Conservation (phyloP, 2,888 invertebrate genomes). For the Athalia cordata region DNA sequence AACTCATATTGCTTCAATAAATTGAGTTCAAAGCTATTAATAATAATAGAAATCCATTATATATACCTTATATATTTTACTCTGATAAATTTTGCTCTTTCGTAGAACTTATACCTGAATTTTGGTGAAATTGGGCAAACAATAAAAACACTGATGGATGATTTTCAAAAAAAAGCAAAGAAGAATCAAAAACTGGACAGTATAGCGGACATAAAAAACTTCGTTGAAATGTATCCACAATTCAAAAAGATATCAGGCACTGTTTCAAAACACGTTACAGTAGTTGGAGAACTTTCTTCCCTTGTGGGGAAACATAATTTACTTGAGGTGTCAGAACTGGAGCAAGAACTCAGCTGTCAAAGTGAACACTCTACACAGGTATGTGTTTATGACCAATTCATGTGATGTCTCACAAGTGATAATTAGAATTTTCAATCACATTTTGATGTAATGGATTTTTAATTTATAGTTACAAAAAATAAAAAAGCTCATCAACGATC, state of each 20-base stretch:
- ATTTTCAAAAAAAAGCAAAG: conserved; percentile 96
- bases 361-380: conserved; percentile 87
- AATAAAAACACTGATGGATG: conserved; percentile 97
- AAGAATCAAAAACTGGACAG: conserved; percentile 98
- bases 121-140: conserved; percentile 99
- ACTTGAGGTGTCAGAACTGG: conserved; percentile 93
- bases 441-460: not conserved
- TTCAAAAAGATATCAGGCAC: conserved; percentile 98
- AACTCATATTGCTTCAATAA: conserved; percentile 33
- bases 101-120: conserved; percentile 93
- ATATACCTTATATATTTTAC: conserved; percentile 18
- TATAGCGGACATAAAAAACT: conserved; percentile 98
- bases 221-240: conserved; percentile 98
- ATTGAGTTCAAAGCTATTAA: conserved; percentile 17
- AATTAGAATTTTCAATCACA: not conserved
- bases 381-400: not conserved
- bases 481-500: conserved; percentile 86
- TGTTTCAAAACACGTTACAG: conserved; percentile 97
- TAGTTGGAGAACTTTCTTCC: conserved; percentile 95
- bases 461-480: conserved; percentile 74
- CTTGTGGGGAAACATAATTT: conserved; percentile 86
- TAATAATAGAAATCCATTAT: conserved; percentile 33
- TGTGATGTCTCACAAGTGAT: not conserved
- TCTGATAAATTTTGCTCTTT: conserved; percentile 10
- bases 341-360: conserved; percentile 95